Evolutionary conservation across 2,113 vertebrate species (phyloP), one percentile per base, ranked within the genome.

Genomic region (Tenebrosternarchus preto): DNA sequence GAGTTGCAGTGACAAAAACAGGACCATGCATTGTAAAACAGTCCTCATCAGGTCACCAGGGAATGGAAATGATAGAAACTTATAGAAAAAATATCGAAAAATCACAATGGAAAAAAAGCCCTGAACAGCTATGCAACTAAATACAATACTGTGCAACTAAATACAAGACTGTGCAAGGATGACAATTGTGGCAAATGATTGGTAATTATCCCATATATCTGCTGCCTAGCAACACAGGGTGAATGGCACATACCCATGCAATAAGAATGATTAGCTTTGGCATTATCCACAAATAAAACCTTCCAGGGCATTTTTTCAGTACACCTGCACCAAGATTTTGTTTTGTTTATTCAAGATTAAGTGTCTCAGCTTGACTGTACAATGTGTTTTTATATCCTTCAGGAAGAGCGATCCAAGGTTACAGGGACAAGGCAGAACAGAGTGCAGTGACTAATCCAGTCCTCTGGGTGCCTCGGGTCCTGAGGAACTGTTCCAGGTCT

Each of bases 191-290:
- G 4, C 55, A 69, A 55, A 53, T 64, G 60, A 81, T 39, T 78
- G 43, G 66, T 19, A 67, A 71, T 46, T 24, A 8, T 20, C 64
- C 25, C 8, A 53, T 57, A 69, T 72, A 25, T 55, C 69, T 50
- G 57, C 80, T 77, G 63, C 63, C 66, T 76, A 82, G 75, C 80
- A 77, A 86, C 82, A 36, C 59, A 20, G 61, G 36, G 66, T 76
- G 63, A 76, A 77, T 33, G 69, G 63, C 27, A 77, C 24, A 39
- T 63, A 53, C 56, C 24, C 20, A 24, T 25, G 46, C 67, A 77
- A 80, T 84, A 27, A 63, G 73, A 80, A 82, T 17, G 50, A 71
- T 79, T 64, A 24, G 43, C 55, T 24, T 0, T 5, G 22, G 53
- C 17, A 59, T 77, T 46, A 76, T 69, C 64, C 56, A 59, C 63